phyloP scores from a whole-genome alignment of 2,888 invertebrate genomes.

The Lochmaea crataegi region DNA sequence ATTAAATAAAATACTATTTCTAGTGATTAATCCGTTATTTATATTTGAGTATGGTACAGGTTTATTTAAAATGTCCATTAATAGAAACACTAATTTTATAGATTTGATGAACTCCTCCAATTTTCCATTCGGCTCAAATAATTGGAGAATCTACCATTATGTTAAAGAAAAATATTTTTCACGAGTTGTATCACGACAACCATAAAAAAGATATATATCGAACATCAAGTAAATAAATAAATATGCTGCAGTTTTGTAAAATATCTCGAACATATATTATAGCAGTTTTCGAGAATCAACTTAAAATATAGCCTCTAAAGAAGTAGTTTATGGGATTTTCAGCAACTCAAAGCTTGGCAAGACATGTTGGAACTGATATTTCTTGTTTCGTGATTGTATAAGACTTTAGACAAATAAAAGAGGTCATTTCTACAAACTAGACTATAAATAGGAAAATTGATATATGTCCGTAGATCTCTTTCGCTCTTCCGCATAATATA shows the following conservation, averaged over 20 bases:
- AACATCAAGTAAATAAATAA: background rate
- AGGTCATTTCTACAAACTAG: background rate
- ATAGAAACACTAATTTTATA: too few species aligned
- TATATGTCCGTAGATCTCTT: background rate
- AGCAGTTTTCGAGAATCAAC: slow-evolving; percentile 22
- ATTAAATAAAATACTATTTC: too few species aligned
- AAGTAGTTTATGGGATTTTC: slow-evolving; percentile 26
- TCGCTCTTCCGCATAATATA: background rate
- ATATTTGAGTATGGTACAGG: too few species aligned
- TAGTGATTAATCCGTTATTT: too few species aligned
- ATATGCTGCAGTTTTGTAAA: background rate
- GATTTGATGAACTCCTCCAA: too few species aligned
- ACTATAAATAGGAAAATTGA: slow-evolving; percentile 12
- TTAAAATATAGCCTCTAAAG: slow-evolving; percentile 33
- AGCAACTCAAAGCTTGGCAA: slow-evolving; percentile 25
- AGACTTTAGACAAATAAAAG: slow-evolving; percentile 5
- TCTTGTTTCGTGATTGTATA: slow-evolving; percentile 22
- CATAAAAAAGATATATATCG: background rate
- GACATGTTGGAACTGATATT: slow-evolving; percentile 27
- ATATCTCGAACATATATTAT: slow-evolving; percentile 16
- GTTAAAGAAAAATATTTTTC: too few species aligned
- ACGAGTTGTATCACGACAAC: background rate
- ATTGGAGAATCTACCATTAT: too few species aligned
- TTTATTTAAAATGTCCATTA: too few species aligned
- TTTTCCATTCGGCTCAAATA: too few species aligned